phyloP scores from a whole-genome alignment of 2,888 invertebrate species.

The Lucinisca nassula region DNA sequence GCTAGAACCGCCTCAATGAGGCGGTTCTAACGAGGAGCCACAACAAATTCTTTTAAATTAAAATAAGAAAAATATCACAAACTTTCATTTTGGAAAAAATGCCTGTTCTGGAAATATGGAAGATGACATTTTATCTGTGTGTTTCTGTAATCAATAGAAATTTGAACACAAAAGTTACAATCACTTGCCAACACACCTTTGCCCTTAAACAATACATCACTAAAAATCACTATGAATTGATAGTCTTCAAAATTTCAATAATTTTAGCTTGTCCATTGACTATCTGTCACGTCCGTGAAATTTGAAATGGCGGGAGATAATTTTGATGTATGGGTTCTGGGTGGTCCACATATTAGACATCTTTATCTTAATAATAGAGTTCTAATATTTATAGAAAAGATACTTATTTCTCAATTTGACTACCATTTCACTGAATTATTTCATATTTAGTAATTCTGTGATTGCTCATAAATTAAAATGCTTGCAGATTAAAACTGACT shows the following conservation, averaged over 20 bases:
- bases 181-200: neutral
- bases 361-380: slow-evolving; percentile 13
- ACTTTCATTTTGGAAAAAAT: too few relatives aligned
- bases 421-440: neutral
- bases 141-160: too few relatives aligned
- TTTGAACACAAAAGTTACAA: too few relatives aligned
- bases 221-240: neutral
- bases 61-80: too few relatives aligned
- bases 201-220: neutral
- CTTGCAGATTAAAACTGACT: slow-evolving; percentile 5
- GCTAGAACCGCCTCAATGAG: too few relatives aligned
- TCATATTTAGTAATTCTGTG: slow-evolving; percentile 1
- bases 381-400: neutral
- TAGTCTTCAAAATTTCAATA: neutral
- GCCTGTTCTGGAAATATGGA: too few relatives aligned
- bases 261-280: neutral
- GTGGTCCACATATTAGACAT: neutral
- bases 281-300: neutral
- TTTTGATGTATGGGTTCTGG: neutral
- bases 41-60: too few relatives aligned
- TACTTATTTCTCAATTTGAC: neutral
- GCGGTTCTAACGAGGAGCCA: too few relatives aligned
- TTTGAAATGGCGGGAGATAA: slow-evolving; percentile 8
- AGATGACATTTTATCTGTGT: too few relatives aligned
- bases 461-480: slow-evolving; percentile 1